Evolutionary conservation across 2,113 vertebrate species (phyloP), one percentile per base, ranked within the genome.

Genomic region (Mohoua ochrocephala): DNA sequence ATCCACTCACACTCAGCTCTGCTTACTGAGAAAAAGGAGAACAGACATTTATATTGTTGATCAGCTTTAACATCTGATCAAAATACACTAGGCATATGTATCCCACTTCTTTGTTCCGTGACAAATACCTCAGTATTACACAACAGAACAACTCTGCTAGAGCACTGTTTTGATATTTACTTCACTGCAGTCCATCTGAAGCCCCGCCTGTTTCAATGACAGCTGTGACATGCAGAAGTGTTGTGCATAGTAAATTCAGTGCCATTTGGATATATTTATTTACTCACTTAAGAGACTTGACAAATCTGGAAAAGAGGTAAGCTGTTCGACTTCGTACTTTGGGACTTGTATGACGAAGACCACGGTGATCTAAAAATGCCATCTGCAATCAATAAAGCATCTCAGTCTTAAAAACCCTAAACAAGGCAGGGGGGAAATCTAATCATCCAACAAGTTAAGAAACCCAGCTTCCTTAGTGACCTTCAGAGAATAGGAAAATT

Each of bases 251-350:
- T 61, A 74, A 81, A 73, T 53, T 57, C 37, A 17, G 50, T 68
- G 53, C 44, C 13, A 59, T 45, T 35, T 33, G 33, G 26, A 63
- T 39, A 42, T 9, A 59, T 78, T 54, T 76, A 31, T 80, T 47
- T 68, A 99, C 99, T 99, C 97, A 99, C 99, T 99, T 99, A 80
- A 99, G 97, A 24, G 99, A 99, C 96, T 99, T 99, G 96, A 99
- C 98, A 98, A 99, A 99, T 97, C 99, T 98, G 93, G 99, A 99
- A 93, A 99, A 99, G 37, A 99, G 98, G 96, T 99, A 99, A 35
- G 99, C 98, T 30, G 99, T 99, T 95, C 99, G 97, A 97, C 99
- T 99, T 91, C 99, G 98, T 33, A 99, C 99, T 98, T 99, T 99
- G 3, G 99, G 98, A 97, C 98, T 99, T 89, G 98, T 97, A 98